Evolutionary conservation across 2,113 vertebrate genomes (phyloP), one percentile per base, ranked within the genome.

Genomic region (Anguilla japonica): DNA sequence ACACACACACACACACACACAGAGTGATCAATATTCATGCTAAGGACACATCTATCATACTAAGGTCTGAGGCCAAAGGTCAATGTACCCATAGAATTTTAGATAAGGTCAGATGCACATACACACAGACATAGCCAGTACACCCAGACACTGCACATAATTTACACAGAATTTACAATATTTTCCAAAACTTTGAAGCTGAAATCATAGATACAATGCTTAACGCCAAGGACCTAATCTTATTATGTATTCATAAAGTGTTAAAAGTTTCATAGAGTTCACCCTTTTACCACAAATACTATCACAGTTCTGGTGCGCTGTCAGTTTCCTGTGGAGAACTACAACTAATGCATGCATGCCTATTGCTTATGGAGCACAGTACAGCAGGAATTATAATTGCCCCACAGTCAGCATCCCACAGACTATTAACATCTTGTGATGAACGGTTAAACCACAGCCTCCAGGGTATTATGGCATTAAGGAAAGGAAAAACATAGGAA

Each of bases 1-100:
- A 87, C 39, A 86, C n/a, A 81, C 26, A 40, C 16, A 78, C 60
- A 86, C 57, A 78, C 63, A 41, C 15, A 81, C 79, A 82, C 63
- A 41, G 50, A 85, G 90, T 63, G 78, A 20, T 85, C 84, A 85
- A 41, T 46, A 50, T 40, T 71, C 2, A 75, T 75, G 71, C 26
- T 34, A 75, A 34, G n/a, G 11, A n/a, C 26, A 34, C 71, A 75
- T 75, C n/a, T 75, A 34, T 75, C n/a, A 75, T 26, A 75, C n/a
- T 75, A 26, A 75, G n/a, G 26, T 34, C n/a, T 75, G 9, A 75
- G n/a, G 26, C 11, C 20, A 26, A 71, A 71, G 22, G 22, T 71
- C 63, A 71, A 75, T n/a, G 26, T 34, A 75, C 11, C 20, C 22
- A 75, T 34, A 75, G 9, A 75, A n/a, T 71, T 71, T 8, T n/a